Percentiles rank a stretch among this genome's conserved stretches.
These are phyloP conservation scores for Brachionichthys hirsutus DNA, from an alignment of 2,113 vertebrate species.

Conservation along the genomic window DNA sequence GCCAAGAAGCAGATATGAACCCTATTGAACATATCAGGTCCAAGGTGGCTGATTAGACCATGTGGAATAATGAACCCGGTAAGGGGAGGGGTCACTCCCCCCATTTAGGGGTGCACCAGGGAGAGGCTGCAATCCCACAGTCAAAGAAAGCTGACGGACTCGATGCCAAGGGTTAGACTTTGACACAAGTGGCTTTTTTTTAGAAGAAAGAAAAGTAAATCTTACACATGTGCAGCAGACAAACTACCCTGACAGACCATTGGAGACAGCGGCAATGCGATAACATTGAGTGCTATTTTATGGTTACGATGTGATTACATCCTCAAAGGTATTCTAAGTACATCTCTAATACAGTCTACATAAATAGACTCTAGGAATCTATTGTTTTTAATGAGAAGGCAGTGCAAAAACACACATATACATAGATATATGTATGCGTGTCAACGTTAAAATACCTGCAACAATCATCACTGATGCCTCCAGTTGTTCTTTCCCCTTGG, in stretches of 20 bases:
- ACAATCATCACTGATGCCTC: slow-evolving; percentile 80
- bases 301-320: slow-evolving; percentile 60
- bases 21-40: slow-evolving; percentile 83
- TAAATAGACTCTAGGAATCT: slow-evolving; percentile 50
- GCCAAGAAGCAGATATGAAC: slow-evolving; percentile 83
- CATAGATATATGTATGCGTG: slow-evolving; percentile 85
- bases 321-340: slow-evolving; percentile 61
- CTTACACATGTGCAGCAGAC: slow-evolving; percentile 59
- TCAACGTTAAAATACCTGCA: slow-evolving; percentile 84
- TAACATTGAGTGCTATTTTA: slow-evolving; percentile 65
- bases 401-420: slow-evolving; percentile 85
- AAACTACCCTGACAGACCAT: slow-evolving; percentile 63
- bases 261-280: slow-evolving; percentile 69
- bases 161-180: slow-evolving; percentile 65
- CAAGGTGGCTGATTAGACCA: slow-evolving; percentile 66
- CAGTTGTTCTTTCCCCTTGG: slow-evolving; percentile 82
- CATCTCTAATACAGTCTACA: slow-evolving; percentile 60
- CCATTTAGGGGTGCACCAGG: slow-evolving; percentile 73
- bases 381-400: slow-evolving; percentile 79
- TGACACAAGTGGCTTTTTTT: slow-evolving; percentile 54
- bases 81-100: slow-evolving; percentile 54
- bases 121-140: slow-evolving; percentile 85
- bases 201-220: slow-evolving; percentile 45
- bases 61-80: slow-evolving; percentile 60
- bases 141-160: slow-evolving; percentile 81